These are phyloP conservation scores for Typhlomys cinereus DNA, from an alignment of 2,113 vertebrate genomes.

Conservation along the genomic window DNA sequence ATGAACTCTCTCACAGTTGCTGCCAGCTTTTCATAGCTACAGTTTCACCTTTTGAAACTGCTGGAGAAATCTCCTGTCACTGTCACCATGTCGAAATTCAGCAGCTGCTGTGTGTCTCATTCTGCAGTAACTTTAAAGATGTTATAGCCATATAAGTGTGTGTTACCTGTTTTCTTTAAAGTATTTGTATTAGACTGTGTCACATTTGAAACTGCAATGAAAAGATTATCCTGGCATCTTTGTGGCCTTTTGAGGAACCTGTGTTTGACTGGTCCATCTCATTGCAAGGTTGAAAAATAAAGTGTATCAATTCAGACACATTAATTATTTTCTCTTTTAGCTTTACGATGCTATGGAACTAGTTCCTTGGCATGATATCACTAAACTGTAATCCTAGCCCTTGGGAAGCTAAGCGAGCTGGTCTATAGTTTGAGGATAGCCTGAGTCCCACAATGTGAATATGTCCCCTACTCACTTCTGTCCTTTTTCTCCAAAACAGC, in stretches of 20 bases:
- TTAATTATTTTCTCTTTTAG: slow-evolving; percentile 12
- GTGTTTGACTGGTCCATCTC: background rate
- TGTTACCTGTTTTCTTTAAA: slow-evolving; percentile 27
- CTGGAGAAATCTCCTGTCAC: background rate
- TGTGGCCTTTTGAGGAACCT: background rate
- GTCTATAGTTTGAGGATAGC: background rate
- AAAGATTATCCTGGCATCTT: background rate
- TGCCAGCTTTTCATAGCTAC: background rate
- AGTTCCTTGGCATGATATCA: background rate
- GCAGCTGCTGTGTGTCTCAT: background rate
- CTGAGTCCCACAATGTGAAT: background rate
- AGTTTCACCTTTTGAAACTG: background rate
- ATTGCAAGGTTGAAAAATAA: slow-evolving; percentile 2
- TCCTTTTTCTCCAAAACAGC: background rate
- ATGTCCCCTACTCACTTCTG: background rate
- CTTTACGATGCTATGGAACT: background rate
- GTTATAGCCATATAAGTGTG: background rate
- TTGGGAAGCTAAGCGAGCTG: background rate
- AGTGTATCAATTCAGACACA: background rate
- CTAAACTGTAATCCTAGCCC: background rate
- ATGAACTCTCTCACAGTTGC: background rate
- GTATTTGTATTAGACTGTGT: background rate
- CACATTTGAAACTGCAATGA: background rate
- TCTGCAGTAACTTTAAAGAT: slow-evolving; percentile 8
- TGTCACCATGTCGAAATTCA: background rate